Base-by-base conservation (phyloP, 2,113 vertebrate species). In the Polyodon spathula region DNA sequence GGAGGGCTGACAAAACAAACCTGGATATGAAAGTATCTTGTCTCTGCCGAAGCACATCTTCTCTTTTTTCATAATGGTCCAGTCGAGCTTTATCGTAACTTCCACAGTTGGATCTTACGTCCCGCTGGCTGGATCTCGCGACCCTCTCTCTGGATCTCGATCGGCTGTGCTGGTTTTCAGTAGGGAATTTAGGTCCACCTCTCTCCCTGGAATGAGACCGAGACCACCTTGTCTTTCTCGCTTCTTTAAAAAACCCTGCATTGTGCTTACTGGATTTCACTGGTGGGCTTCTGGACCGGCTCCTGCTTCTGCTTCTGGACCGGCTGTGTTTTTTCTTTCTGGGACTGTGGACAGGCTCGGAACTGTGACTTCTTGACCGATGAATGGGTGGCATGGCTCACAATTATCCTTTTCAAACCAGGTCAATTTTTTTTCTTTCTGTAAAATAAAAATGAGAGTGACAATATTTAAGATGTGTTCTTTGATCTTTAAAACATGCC, bases 61-160 rank as follows among this genome's bases (percentile, higher is more conserved):
- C 89, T 65, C 89, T 87, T 71, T 94, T 91, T 64, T 94, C 93
- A 67, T 92, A 91, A 57, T 92, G 89, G 27, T 91, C 92, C 9
- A 89, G 86, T 76, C 88, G 88, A 7, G 85, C 85, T 48, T 83
- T 73, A 8, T 86, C 79, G 17, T 84, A 78, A 52, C 77, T 68
- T 1, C 72, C 73, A 0, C 66, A 10, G 5, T 71, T 44, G 7
- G 43, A n/a, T n/a, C n/a, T 62, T 14, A 53, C 40, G 43, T 83
- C 81, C n/a, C 81, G 64, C 54, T 81, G 84, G 41, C 88, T 84
- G 40, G 85, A 79, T 72, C 74, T 71, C 66, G 75, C 73, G 40
- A 86, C 74, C 4, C 88, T 77, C 68, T 95, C 89, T 27, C 82
- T 60, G 5, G 85, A 82, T 51, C 77, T 73, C 5, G 86, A 85